These are phyloP conservation scores for Styela plicata DNA, from an alignment of 23 tunicate genomes.

Conservation along the genomic window DNA sequence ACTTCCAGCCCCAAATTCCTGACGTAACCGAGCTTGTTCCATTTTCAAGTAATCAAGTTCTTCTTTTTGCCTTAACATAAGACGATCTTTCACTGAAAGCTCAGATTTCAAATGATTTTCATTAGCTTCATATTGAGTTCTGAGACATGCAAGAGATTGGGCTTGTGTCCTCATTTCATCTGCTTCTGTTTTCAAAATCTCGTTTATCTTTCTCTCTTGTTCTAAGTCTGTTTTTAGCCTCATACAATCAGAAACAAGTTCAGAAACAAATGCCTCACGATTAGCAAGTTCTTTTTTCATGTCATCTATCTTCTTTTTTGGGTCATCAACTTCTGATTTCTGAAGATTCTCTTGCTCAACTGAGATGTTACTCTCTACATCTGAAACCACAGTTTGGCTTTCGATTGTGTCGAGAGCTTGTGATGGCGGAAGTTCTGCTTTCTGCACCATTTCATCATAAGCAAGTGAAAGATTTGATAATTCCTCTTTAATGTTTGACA, in stretches of 20 bases:
- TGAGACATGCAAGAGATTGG: constrained; percentile 51
- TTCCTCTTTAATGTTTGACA: background rate
- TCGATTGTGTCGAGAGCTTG: background rate
- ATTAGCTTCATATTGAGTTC: constrained; percentile 72
- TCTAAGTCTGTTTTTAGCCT: constrained; percentile 45
- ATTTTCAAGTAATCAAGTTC: constrained; percentile 43
- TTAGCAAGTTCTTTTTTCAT: constrained; percentile 47
- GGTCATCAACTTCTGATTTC: background rate
- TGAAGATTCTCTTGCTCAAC: background rate
- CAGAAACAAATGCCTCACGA: constrained; percentile 57
- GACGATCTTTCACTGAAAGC: constrained; percentile 77
- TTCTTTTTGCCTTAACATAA: constrained; percentile 51
- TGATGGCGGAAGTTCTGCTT: constrained; percentile 11
- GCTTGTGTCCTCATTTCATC: constrained; percentile 32
- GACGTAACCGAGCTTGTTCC: constrained; percentile 32
- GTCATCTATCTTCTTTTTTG: background rate
- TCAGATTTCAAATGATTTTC: constrained; percentile 88
- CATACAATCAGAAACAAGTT: constrained; percentile 78
- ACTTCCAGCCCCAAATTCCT: constrained; percentile 47
- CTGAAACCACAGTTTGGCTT: too few relatives aligned
- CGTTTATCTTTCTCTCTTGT: background rate
- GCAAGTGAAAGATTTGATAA: background rate
- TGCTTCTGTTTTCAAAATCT: constrained; percentile 16
- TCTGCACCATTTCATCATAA: constrained; percentile 23
- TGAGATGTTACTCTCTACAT: background rate